These are phyloP conservation scores for Dendrolimus pini DNA, from an alignment of 2,888 invertebrate species.

Conservation along the genomic window DNA sequence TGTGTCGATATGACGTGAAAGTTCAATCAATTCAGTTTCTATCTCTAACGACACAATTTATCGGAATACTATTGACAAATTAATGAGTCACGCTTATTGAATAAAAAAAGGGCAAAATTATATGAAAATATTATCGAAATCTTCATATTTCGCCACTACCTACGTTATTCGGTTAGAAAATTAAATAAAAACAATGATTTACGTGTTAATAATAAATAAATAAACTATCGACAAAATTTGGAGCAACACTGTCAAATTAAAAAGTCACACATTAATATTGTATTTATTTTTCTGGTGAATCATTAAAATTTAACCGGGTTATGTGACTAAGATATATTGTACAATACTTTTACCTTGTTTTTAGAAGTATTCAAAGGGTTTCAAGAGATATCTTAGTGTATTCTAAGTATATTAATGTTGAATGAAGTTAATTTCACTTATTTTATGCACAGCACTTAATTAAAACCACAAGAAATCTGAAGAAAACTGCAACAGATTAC, in stretches of 20 bases:
- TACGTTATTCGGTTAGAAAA: no score
- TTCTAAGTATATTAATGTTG: neutral
- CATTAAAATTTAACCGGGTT: slow-evolving; percentile 1
- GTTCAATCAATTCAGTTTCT: no score
- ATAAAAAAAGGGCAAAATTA: no score
- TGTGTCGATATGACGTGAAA: no score
- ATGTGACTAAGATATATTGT: neutral
- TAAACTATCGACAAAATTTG: neutral
- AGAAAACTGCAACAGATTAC: neutral
- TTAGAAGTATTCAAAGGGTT: neutral
- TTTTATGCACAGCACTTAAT: neutral
- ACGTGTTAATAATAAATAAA: neutral
- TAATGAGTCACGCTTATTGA: no score
- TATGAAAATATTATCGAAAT: no score
- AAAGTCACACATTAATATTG: neutral
- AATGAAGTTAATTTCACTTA: neutral
- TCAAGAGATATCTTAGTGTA: neutral
- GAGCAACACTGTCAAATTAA: slow-evolving; percentile 5
- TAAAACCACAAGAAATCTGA: neutral
- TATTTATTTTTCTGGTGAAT: neutral
- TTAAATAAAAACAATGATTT: neutral
- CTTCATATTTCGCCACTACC: no score
- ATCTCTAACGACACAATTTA: no score
- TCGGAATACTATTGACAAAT: no score
- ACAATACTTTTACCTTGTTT: slow-evolving; percentile 23